Base-by-base conservation (phyloP, 2,797 vertebrate genomes). In the Simalia tracyae region DNA sequence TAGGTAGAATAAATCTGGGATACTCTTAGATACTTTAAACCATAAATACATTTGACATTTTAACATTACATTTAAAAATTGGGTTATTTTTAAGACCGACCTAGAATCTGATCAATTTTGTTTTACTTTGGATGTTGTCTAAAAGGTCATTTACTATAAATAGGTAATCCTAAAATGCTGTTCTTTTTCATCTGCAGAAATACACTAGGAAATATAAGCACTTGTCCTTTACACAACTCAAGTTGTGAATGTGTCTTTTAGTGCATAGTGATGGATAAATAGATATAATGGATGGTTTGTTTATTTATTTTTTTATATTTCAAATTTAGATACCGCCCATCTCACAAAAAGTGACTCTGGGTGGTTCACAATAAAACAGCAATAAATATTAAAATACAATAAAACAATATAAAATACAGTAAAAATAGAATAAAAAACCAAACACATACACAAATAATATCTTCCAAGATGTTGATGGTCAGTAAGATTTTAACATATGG, bases 51-150 rank as follows among this genome's bases (percentile, higher is more conserved):
- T 24, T 28, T 87, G 36, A 61, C 57, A 31, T 87, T 36, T 86
- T 87, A 60, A 60, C 66, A 36, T 36, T 72, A 72, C n/a, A 72
- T 84, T 72, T 14, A 42, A 76, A 90, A 5, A 56, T 61, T 60
- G 31, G 36, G 26, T 42, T 84, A 8, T 94, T 95, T 92, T 92
- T 89, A 87, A 91, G 95, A 95, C 94, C 91, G 91, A 14, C 84
- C 89, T 94, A 95, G 92, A 91, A 90, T 60, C 85, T 93, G 91
- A 93, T 94, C 95, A 96, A 86, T 64, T 89, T 90, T 90, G 68
- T 96, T 95, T 94, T 42, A 93, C 91, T 63, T 90, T 90, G 94
- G 28, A 66, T 94, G 26, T 90, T 95, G 87, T 93, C 91, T 91
- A 88, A 60, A 66, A 57, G 0, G 15, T 95, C 93, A 66, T 91